A percentile compares a stretch with the other conserved stretches of the same genome.
phyloP scores from a whole-genome alignment of 2,113 vertebrate genomes.

The Ahaetulla prasina region DNA sequence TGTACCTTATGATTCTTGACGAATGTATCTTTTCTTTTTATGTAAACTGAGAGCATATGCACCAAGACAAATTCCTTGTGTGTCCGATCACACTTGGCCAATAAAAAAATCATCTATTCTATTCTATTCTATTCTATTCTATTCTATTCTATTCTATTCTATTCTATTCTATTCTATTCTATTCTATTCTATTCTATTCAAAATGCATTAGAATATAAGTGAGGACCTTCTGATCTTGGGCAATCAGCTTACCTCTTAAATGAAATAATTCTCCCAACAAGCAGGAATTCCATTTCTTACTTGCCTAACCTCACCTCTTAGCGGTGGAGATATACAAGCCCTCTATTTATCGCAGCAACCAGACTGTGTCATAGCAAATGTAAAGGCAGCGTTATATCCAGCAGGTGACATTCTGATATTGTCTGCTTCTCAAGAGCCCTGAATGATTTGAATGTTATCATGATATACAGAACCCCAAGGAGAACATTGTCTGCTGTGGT shows the following conservation, averaged over 20 bases:
- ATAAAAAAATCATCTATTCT: no score
- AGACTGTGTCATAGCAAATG: slow-evolving; percentile 14
- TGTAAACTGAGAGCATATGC: no score
- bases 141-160: no score
- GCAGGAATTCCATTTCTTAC: neutral
- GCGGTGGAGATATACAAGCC: neutral
- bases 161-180: no score
- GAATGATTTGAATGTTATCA: slow-evolving; percentile 16
- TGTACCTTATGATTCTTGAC: no score
- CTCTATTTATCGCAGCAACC: slow-evolving; percentile 12
- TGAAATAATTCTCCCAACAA: neutral
- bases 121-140: no score
- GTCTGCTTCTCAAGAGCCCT: slow-evolving; percentile 14
- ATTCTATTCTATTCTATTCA: no score
- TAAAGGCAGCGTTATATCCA: slow-evolving; percentile 24
- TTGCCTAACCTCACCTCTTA: neutral
- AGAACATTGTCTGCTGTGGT: neutral
- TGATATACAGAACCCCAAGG: neutral
- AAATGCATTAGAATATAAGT: neutral
- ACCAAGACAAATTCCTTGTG: no score
- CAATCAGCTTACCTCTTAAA: neutral
- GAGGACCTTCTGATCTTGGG: neutral
- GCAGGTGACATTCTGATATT: slow-evolving; percentile 22
- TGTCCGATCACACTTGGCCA: no score
- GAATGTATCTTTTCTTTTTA: no score